These are phyloP conservation scores for Cybosia mesomella DNA, from an alignment of 2,888 invertebrate species.

Conservation along the genomic window DNA sequence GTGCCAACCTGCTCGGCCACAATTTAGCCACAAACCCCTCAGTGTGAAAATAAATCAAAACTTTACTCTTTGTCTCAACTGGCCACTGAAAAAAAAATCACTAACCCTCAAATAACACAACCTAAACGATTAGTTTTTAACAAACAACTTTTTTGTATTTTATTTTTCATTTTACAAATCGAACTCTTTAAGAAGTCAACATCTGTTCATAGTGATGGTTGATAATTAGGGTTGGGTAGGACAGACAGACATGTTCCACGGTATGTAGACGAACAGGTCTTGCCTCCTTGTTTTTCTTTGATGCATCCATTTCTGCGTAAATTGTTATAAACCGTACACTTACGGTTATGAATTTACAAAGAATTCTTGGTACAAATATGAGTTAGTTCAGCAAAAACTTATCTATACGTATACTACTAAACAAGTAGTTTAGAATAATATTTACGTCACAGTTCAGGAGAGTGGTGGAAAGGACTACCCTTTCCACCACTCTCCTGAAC, in stretches of 20 bases:
- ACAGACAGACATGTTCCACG: slow-evolving; percentile 58
- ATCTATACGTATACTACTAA: background rate
- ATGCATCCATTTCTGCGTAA: slow-evolving; percentile 40
- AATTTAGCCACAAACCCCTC: background rate
- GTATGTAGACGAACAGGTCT: slow-evolving; percentile 55
- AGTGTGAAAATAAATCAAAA: background rate
- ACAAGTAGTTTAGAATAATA: background rate
- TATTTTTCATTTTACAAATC: slow-evolving; percentile 24
- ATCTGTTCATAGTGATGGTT: slow-evolving; percentile 61
- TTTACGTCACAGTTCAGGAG: background rate
- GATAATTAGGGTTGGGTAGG: slow-evolving; percentile 61
- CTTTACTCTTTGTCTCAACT: background rate
- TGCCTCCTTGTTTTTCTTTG: slow-evolving; percentile 20
- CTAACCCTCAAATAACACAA: slow-evolving; percentile 8
- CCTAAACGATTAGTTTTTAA: slow-evolving; percentile 19
- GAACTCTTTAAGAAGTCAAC: slow-evolving; percentile 31
- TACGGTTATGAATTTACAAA: slow-evolving; percentile 49
- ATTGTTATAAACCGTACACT: slow-evolving; percentile 40
- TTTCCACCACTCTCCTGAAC: no score
- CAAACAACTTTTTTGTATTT: slow-evolving; percentile 5
- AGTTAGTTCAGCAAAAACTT: background rate
- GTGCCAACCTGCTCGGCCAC: background rate
- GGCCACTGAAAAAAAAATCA: slow-evolving; percentile 12
- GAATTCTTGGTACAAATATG: slow-evolving; percentile 6
- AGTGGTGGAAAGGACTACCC: no score